These are phyloP conservation scores for Lagocephalus sceleratus DNA, from an alignment of 2,797 vertebrate species.

Conservation along the genomic window DNA sequence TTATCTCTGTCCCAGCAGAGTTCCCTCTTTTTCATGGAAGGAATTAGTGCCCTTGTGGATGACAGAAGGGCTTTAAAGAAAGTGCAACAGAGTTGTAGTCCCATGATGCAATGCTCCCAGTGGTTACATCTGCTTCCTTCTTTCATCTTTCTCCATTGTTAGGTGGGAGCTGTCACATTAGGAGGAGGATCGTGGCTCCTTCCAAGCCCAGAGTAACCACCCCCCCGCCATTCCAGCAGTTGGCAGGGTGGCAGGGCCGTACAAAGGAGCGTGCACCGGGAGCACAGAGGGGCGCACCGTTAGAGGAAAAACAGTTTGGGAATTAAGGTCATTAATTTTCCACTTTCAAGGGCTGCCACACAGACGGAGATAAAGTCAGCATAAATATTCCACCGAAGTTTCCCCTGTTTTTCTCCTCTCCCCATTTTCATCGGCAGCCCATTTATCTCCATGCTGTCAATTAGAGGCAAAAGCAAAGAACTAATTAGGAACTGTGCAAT, in stretches of 20 bases:
- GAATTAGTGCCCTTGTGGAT: conserved; percentile 78
- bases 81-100: conserved; percentile 83
- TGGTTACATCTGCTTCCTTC: conserved; percentile 97
- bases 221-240: conserved; percentile 86
- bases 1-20: conserved; percentile 69
- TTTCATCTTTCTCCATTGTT: conserved; percentile 97
- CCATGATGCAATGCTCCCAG: conserved; percentile 95
- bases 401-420: conserved; percentile 90
- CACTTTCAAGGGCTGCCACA: conserved; percentile 99
- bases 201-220: conserved; percentile 87
- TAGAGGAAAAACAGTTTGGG: conserved; percentile 99
- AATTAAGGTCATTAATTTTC: conserved; percentile 99
- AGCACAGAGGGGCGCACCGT: conserved; percentile 91
- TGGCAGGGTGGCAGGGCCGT: conserved; percentile 93
- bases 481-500: conserved; percentile 99
- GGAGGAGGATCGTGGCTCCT: conserved; percentile 89
- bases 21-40: conserved; percentile 72
- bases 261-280: conserved; percentile 88
- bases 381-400: conserved; percentile 99
- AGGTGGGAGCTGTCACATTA: conserved; percentile 97
- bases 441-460: conserved; percentile 99
- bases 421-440: conserved; percentile 96
- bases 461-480: conserved; percentile 99
- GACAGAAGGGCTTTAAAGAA: conserved; percentile 72
- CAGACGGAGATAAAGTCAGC: conserved; percentile 99